Conservation (phyloP, 2,113 vertebrate species). For the Clarias gariepinus region DNA sequence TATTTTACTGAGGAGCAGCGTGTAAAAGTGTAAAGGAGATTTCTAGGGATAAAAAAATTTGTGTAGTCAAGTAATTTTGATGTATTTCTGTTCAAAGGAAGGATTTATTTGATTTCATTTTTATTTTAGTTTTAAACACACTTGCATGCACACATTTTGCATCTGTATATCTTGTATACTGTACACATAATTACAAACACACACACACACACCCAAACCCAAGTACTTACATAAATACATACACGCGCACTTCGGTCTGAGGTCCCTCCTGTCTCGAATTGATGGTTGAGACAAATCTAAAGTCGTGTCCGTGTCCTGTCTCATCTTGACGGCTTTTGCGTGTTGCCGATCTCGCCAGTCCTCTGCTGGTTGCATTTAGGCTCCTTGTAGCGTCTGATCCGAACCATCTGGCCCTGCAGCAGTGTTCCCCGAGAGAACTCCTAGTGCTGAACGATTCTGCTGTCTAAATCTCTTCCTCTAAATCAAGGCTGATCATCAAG, state of each 20-base stretch:
- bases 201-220: too few relatives aligned
- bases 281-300: background rate
- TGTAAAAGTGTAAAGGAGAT: background rate
- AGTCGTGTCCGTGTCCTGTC: constrained; percentile 8
- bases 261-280: background rate
- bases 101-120: too few relatives aligned
- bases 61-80: too few relatives aligned
- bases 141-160: background rate
- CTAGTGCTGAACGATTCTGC: background rate
- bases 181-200: too few relatives aligned
- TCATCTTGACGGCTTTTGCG: constrained; percentile 17
- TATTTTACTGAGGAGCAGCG: background rate
- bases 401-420: constrained; percentile 34
- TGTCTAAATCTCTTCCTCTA: background rate
- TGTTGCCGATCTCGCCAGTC: background rate
- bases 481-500: background rate
- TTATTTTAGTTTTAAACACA: too few relatives aligned
- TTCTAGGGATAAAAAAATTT: too few relatives aligned
- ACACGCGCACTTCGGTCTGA: background rate
- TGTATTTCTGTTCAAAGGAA: background rate
- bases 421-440: background rate
- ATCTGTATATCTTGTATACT: too few relatives aligned
- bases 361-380: constrained; percentile 40
- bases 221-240: too few relatives aligned
- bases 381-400: constrained; percentile 38